Conservation (phyloP, 2,797 vertebrate genomes). For the Helicolenus hilgendorfi region DNA sequence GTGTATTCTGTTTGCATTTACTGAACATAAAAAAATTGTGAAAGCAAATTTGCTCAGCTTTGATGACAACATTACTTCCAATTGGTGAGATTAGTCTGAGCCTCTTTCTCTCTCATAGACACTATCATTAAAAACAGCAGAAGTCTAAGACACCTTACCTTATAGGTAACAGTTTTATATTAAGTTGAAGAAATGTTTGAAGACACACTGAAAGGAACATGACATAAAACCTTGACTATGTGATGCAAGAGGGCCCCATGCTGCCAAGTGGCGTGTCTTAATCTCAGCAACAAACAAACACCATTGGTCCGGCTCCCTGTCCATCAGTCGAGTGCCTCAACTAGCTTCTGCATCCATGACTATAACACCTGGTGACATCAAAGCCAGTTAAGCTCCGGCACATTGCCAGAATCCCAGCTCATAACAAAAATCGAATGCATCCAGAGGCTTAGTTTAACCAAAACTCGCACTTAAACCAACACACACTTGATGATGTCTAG, state of each 20-base stretch:
- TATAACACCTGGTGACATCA: constrained; percentile 69
- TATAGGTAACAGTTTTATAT: background rate
- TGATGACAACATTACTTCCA: background rate
- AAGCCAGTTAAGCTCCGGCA: constrained; percentile 65
- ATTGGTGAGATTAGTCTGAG: background rate
- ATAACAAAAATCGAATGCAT: constrained; percentile 9
- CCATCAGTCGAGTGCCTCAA: constrained; percentile 58
- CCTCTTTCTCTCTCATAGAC: background rate
- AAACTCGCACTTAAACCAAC: constrained; percentile 2
- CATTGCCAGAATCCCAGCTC: constrained; percentile 40
- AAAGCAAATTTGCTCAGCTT: background rate
- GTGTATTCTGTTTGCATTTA: background rate
- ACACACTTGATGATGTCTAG: background rate
- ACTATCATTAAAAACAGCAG: background rate
- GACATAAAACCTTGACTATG: background rate
- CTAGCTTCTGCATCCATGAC: constrained; percentile 59
- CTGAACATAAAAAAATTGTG: background rate
- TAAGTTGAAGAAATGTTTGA: background rate
- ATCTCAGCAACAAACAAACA: constrained; percentile 46
- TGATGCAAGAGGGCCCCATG: constrained; percentile 28
- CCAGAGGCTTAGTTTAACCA: constrained; percentile 13
- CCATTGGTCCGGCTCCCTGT: constrained; percentile 46
- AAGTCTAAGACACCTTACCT: background rate
- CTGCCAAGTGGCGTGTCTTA: constrained; percentile 45
- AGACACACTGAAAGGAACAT: background rate